Base-by-base conservation (phyloP, 2,888 invertebrate genomes). In the Sabatieria punctata region DNA sequence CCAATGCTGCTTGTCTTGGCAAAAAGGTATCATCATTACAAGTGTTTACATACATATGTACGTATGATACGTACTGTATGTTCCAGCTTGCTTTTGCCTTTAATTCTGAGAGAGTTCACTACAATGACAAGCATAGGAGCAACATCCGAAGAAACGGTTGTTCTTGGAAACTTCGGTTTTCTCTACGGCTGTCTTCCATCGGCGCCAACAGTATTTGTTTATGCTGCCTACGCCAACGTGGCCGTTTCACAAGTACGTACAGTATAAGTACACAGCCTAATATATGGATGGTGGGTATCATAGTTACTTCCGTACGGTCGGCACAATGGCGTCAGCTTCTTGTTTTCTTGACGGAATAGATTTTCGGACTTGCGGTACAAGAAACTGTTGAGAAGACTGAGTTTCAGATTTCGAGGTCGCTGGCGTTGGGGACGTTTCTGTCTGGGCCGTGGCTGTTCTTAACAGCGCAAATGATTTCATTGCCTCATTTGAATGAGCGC, bases 401-500 rank as follows among this genome's bases (percentile, higher is more conserved):
- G 45, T 65, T 72, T 42, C 64, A 85, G 81, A 79, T 89, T 67
- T 88, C 89, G 1, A 84, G 82, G 45, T 82, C 85, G 25, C 84
- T 91, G 84, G 89, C 91, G 3, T 80, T 84, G 1, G 85, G 88
- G 57, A 93, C 91, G 0, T 85, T 91, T 62, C 72, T 91, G 22
- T 88, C 89, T 15, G 91, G 85, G 0, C 91, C 91, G 0, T 73
- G 91, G 57, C 89, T 91, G 83, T 89, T 86, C 65, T 77, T 89
- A 49, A 89, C 91, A 0, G 86, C 89, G 1, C 83, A 85, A 73
- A 80, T 91, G 76, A 83, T 89, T 55, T 79, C 82, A 1, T 52
- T 64, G 4, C 42, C 15, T 11, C 22, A 22, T 15, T 19, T 46
- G 15, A n/a, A 26, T 8, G 13, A 4, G 18, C n/a, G 4, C 19